These are phyloP conservation scores for Chromobotia macracanthus DNA, from an alignment of 2,797 vertebrate species.

Conservation along the genomic window DNA sequence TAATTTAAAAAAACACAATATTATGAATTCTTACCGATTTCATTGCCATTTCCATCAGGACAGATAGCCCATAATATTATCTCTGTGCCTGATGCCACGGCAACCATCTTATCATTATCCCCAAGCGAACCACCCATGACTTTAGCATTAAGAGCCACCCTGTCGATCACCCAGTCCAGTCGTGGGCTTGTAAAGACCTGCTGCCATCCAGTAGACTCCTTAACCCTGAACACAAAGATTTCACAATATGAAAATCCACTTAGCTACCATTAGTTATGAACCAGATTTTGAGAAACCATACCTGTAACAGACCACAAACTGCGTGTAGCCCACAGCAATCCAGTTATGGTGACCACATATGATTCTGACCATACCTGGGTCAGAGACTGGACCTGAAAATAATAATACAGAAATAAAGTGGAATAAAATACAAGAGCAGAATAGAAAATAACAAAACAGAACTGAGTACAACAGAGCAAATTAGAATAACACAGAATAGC, in stretches of 20 bases:
- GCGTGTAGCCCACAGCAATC: slow-evolving; percentile 88
- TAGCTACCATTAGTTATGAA: too few species aligned
- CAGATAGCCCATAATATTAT: slow-evolving; percentile 91
- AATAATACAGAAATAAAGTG: neutral
- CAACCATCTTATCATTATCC: slow-evolving; percentile 94
- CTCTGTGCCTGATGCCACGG: slow-evolving; percentile 82
- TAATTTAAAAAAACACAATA: neutral
- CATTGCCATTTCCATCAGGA: slow-evolving; percentile 83
- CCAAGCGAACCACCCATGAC: slow-evolving; percentile 85
- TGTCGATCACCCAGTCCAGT: slow-evolving; percentile 89
- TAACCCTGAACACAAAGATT: slow-evolving; percentile 76
- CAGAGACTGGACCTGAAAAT: slow-evolving; percentile 71
- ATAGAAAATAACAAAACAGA: too few species aligned
- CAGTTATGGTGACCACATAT: slow-evolving; percentile 92
- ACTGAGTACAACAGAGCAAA: too few species aligned
- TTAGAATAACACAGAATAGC: too few species aligned
- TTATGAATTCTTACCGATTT: slow-evolving; percentile 79
- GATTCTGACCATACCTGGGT: slow-evolving; percentile 85
- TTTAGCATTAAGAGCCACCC: slow-evolving; percentile 87
- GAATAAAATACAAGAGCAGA: too few species aligned
- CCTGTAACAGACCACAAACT: slow-evolving; percentile 90
- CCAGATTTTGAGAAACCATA: slow-evolving; percentile 40
- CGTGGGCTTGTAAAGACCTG: slow-evolving; percentile 89
- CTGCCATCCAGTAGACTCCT: slow-evolving; percentile 91
- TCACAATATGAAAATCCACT: neutral